Conservation (phyloP, 2,888 invertebrate species). For the Odontomyia ornata region DNA sequence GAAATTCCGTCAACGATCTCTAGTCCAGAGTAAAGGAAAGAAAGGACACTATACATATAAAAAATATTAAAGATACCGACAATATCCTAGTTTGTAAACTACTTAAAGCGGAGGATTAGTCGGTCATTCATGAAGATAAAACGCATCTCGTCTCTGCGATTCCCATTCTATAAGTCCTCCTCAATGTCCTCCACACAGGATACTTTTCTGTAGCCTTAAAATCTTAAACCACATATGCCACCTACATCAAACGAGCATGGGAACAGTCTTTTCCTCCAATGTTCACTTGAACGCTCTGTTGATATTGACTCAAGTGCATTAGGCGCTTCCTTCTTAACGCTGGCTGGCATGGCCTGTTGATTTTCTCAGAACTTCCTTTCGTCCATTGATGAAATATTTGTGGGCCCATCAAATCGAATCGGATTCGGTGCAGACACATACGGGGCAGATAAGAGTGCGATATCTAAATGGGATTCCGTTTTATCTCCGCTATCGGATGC, state of each 20-base stretch:
- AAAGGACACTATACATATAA: no score
- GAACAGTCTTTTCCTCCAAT: not conserved
- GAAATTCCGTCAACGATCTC: no score
- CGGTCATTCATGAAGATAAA: no score
- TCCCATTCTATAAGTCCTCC: no score
- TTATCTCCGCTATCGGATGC: not conserved
- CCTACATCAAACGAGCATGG: not conserved
- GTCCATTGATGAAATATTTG: not conserved
- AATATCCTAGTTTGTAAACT: no score
- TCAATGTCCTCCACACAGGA: no score
- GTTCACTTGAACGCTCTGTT: not conserved
- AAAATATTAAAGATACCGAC: no score
- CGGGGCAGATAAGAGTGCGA: not conserved
- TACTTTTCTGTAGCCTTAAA: no score
- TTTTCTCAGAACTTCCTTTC: slow-evolving; percentile 11
- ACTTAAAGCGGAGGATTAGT: no score
- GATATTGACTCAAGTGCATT: slow-evolving; percentile 30
- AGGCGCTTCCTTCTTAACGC: slow-evolving; percentile 21
- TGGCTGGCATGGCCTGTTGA: slow-evolving; percentile 12
- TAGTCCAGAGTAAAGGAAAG: no score
- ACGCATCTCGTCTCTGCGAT: no score
- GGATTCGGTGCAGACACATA: not conserved
- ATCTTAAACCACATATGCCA: no score
- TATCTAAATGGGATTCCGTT: not conserved
- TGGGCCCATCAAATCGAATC: not conserved